phyloP scores from a whole-genome alignment of 2,888 invertebrate genomes.

The Mythimna impura region DNA sequence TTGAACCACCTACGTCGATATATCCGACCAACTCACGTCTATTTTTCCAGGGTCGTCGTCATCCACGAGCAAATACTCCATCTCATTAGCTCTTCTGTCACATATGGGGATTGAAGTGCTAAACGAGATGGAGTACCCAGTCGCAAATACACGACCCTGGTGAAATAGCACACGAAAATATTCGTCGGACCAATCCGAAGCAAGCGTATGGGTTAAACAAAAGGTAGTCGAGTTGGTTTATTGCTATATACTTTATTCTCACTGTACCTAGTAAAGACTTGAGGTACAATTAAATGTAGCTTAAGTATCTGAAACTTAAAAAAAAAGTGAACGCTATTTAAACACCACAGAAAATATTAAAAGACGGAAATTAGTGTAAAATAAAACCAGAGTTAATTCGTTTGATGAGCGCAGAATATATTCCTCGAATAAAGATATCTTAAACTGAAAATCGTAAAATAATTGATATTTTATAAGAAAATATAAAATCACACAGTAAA shows the following conservation, averaged over 20 bases:
- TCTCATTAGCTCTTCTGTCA: too few relatives aligned
- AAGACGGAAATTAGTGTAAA: not conserved
- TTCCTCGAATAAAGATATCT: constrained; percentile 37
- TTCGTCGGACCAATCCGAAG: too few relatives aligned
- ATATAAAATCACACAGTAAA: constrained; percentile 26
- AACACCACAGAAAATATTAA: not conserved
- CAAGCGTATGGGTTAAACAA: not conserved
- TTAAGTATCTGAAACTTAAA: not conserved
- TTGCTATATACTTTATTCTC: too few relatives aligned
- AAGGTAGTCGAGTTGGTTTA: too few relatives aligned
- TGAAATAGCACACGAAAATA: too few relatives aligned
- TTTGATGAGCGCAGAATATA: constrained; percentile 1
- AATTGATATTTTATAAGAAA: constrained; percentile 30
- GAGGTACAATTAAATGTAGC: not conserved
- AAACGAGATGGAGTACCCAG: too few relatives aligned
- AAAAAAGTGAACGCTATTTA: not conserved
- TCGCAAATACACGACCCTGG: too few relatives aligned
- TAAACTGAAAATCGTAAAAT: constrained; percentile 30
- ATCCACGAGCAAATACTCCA: too few relatives aligned
- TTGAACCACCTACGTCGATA: too few relatives aligned
- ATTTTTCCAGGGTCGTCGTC: too few relatives aligned
- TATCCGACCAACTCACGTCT: too few relatives aligned
- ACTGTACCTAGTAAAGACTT: constrained; percentile 18
- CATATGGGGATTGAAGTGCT: too few relatives aligned
- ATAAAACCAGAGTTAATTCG: constrained; percentile 9